Conservation (phyloP, 2,888 invertebrate genomes). For the Drosophila prostipennis region DNA sequence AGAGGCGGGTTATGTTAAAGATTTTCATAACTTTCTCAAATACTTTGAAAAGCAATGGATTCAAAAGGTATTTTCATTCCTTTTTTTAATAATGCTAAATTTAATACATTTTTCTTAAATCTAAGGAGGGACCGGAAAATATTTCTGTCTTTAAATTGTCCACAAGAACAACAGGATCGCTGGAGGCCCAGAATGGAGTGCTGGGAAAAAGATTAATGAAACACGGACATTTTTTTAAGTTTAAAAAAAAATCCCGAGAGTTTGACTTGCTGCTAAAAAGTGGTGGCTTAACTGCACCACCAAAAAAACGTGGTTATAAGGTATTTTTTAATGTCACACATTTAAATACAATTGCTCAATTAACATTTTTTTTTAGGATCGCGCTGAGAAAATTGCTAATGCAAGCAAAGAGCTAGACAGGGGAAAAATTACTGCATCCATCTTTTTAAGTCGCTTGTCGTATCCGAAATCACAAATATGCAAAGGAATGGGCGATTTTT, state of each 20-base stretch:
- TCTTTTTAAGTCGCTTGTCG: not conserved
- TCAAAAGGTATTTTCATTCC: not conserved
- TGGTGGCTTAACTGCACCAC: not conserved
- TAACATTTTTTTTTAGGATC: too few relatives aligned
- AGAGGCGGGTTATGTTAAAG: not conserved
- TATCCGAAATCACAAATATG: not conserved
- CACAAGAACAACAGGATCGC: not conserved
- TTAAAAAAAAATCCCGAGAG: not conserved
- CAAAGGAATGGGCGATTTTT: not conserved
- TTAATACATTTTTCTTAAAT: not conserved
- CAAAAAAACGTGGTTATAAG: not conserved
- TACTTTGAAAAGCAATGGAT: not conserved
- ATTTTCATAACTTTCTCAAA: not conserved
- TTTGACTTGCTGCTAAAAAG: too few relatives aligned
- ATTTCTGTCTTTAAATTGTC: not conserved
- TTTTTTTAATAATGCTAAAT: not conserved
- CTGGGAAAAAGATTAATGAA: not conserved
- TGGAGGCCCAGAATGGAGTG: not conserved
- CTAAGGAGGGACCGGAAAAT: not conserved
- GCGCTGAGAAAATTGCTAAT: not conserved
- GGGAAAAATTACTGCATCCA: not conserved
- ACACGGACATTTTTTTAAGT: not conserved
- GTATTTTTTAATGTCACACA: not conserved
- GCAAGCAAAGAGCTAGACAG: not conserved
- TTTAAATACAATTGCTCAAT: too few relatives aligned